Base-by-base conservation (phyloP, 2,113 vertebrate species). In the Puffinus mauretanicus region DNA sequence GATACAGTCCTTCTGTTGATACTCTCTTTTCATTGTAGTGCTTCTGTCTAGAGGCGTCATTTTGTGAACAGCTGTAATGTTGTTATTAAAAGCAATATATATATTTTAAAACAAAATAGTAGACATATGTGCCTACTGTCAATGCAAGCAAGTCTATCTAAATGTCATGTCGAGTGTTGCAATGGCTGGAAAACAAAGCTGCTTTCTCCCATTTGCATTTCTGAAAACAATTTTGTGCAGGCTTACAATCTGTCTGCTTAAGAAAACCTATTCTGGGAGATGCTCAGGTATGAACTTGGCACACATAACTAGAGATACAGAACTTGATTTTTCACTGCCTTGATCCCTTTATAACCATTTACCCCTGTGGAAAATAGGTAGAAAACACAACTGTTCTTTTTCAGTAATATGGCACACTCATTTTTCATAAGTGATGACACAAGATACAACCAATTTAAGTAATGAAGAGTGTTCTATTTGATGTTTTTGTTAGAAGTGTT, bases 61-160 rank as follows among this genome's bases (percentile, higher is more conserved):
- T 97, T 94, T 93, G 93, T 81, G 92, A 98, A 97, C 96, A 98
- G 97, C 97, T 97, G 95, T 94, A 98, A 97, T 97, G 91, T 91
- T 94, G 94, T 96, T 97, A 96, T 97, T 97, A 97, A 97, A 98
- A 98, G 91, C 91, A 94, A 90, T 95, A 92, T 69, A 64, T 95
- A 92, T 87, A 96, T 95, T 97, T 97, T 97, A 96, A 97, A 97
- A 93, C 82, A 97, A 98, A 98, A 95, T 95, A 93, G 93, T 88
- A 96, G 95, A 94, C 97, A 97, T 96, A 96, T 97, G 97, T 98
- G 94, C 94, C 94, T 97, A 95, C 95, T 91, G 88, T 97, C 91
- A 90, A 97, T 96, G 94, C 94, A 82, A 49, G 89, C 91, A 95
- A 94, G 94, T 91, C 92, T 94, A 96, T 96, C 90, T 97, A 96